Base-by-base conservation (phyloP, 2,113 vertebrate species). In the Halcyon senegalensis region DNA sequence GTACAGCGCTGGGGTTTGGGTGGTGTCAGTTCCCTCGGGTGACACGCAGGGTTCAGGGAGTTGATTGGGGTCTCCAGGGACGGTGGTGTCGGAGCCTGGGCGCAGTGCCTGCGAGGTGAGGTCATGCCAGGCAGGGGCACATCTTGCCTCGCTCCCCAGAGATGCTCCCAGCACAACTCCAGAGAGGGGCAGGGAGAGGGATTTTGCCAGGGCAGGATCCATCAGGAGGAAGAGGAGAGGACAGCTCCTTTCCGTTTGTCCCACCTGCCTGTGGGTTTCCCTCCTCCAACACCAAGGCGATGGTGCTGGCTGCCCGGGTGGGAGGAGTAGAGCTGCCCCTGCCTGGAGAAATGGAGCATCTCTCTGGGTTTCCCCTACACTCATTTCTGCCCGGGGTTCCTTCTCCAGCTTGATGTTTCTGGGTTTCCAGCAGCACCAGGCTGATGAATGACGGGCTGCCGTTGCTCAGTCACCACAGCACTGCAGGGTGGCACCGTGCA, bases 401-500 rank as follows among this genome's bases (percentile, higher is more conserved):
- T 82, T 73, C 62, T 84, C 81, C 72, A 64, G 35, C 44, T 35
- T 90, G 62, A 16, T 28, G 16, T 7, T 69, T 50, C 67, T 86
- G 39, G 35, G 23, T 62, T 84, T 39, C 79, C 70, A 88, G 86
- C 24, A 58, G 69, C 51, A 27, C 50, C 62, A 41, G 37, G 10
- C 37, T 41, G 67, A 27, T 13, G 74, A 30, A 62, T 84, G 89
- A 23, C 1, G 2, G n/a, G 10, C 50, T 0, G 0, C 0, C 0
- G 1, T 23, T 64, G 37, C 74, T 89, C 74, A 7, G 25, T 24
- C 79, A 24, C 55, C 2, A 2, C 60, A 44, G 73, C 37, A 6
- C 20, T 58, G 78, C 55, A 62, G 66, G 41, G 66, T 59, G 58
- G 48, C 53, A 23, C 25, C 1, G 5, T 63, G 64, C 58, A 43